Conservation (phyloP, 1,140 invertebrate species). For the Cryptotermes secundus region DNA sequence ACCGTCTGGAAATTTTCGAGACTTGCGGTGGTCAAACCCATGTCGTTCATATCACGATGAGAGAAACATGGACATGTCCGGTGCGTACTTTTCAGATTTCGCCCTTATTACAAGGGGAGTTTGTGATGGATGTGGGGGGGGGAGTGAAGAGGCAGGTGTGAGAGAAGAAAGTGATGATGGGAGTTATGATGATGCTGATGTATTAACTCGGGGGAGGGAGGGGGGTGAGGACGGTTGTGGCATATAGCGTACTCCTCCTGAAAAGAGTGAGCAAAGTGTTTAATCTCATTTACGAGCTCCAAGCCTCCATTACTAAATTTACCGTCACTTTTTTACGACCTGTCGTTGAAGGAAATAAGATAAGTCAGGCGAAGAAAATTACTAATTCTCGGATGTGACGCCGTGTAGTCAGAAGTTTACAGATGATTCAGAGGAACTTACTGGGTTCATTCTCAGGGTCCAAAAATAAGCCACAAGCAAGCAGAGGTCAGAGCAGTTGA, state of each 20-base stretch:
- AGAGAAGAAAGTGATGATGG: not conserved
- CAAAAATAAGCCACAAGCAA: no score
- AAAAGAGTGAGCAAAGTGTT: not conserved
- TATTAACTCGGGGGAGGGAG: not conserved
- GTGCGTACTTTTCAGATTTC: no score
- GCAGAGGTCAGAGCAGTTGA: no score
- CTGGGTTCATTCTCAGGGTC: no score
- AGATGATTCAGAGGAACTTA: no score
- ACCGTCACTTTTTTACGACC: not conserved
- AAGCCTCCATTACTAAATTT: not conserved
- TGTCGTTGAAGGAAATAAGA: not conserved
- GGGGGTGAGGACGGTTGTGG: not conserved
- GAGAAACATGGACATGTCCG: no score
- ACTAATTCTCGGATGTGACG: no score
- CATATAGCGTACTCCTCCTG: not conserved
- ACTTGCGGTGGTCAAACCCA: no score
- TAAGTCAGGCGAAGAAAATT: no score
- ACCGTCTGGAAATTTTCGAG: no score
- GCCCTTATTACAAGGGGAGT: not conserved
- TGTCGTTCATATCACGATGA: no score
- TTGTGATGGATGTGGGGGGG: not conserved
- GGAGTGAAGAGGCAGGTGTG: not conserved
- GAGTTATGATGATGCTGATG: not conserved
- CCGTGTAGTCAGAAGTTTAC: no score
- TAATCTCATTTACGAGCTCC: not conserved